Evolutionary conservation across 2,888 invertebrate species (phyloP).

Genomic region (Biston betularia): DNA sequence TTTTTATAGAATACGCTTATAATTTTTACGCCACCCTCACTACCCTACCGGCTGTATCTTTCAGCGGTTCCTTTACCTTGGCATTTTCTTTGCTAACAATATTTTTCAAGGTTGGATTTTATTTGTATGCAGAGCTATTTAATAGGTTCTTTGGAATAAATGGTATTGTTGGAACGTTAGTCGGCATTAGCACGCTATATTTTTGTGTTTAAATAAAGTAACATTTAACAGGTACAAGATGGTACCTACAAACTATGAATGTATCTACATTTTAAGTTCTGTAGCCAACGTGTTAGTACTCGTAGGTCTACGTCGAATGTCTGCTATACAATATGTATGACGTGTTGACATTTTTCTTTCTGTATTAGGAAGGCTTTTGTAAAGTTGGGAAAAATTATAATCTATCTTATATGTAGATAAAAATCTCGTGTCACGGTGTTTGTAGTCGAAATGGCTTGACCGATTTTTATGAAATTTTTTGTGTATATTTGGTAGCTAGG

Average conservation of each 20-base stretch:
- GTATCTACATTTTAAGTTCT: background rate
- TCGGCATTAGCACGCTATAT: constrained; percentile 27
- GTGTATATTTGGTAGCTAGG: no score
- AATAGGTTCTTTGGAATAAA: constrained; percentile 32
- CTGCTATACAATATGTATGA: no score
- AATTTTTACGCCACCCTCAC: constrained; percentile 14
- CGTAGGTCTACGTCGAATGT: no score
- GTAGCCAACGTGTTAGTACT: no score
- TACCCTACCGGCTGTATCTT: constrained; percentile 21
- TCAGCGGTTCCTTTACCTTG: constrained; percentile 25
- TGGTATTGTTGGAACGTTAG: constrained; percentile 29
- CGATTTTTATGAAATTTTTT: no score
- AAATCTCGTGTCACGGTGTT: no score
- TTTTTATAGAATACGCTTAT: constrained; percentile 23
- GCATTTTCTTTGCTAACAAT: constrained; percentile 29
- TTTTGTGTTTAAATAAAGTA: constrained; percentile 12
- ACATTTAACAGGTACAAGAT: constrained; percentile 16
- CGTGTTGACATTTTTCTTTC: no score
- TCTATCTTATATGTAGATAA: no score
- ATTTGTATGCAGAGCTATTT: constrained; percentile 33
- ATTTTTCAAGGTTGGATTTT: constrained; percentile 32
- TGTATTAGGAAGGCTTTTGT: no score
- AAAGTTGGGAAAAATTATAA: no score
- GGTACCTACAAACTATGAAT: constrained; percentile 7
- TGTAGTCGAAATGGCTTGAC: no score